phyloP scores from a whole-genome alignment of 2,797 vertebrate genomes.

The Micrastur ruficollis region DNA sequence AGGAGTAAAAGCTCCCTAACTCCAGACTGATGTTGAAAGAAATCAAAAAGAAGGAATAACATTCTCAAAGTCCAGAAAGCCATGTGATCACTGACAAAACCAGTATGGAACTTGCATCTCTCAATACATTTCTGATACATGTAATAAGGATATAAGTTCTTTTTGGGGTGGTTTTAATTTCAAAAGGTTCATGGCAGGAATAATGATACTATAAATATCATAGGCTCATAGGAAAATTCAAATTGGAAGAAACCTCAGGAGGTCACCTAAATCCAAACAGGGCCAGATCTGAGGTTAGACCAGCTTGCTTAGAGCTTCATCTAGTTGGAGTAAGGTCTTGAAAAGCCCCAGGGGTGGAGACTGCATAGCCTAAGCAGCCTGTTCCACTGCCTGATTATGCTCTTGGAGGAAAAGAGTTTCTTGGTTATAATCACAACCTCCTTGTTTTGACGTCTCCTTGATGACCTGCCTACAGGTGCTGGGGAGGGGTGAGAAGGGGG shows the following conservation, averaged over 20 bases:
- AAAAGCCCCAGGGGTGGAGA: neutral
- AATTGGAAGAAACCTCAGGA: neutral
- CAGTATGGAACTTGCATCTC: neutral
- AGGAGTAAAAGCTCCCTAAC: neutral
- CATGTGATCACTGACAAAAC: neutral
- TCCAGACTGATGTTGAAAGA: neutral
- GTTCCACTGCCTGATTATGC: neutral
- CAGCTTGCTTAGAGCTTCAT: neutral
- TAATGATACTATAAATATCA: neutral
- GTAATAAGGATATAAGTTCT: neutral
- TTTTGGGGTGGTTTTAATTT: neutral
- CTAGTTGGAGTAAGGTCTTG: neutral
- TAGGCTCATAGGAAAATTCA: neutral
- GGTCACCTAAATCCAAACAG: neutral
- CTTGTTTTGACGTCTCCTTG: neutral
- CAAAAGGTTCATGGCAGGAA: neutral
- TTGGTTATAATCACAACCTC: neutral
- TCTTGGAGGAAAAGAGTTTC: neutral
- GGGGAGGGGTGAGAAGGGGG: rapidly evolving
- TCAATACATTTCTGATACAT: neutral
- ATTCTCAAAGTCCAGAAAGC: neutral
- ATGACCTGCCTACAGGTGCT: neutral
- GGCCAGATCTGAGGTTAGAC: neutral
- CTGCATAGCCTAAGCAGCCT: neutral
- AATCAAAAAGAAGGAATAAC: neutral